These are phyloP conservation scores for Bombus breviceps DNA, from an alignment of 1,140 invertebrate species.

Conservation along the genomic window DNA sequence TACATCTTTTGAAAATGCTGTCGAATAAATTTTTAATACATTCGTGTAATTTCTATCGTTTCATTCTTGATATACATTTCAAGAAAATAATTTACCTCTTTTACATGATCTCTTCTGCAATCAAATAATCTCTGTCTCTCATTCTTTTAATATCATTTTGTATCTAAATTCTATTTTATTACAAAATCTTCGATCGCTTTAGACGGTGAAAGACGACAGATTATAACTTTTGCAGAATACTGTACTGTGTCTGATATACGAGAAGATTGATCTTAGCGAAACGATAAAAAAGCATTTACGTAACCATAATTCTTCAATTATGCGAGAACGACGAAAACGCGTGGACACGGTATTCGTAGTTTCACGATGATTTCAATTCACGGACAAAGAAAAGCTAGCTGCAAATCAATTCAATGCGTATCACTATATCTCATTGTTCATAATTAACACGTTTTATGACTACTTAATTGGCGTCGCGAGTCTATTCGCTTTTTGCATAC, in stretches of 20 bases:
- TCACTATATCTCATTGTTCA: slow-evolving; percentile 37
- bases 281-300: neutral
- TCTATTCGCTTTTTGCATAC: slow-evolving; percentile 30
- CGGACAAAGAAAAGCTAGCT: slow-evolving; percentile 7
- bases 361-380: neutral
- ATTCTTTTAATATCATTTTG: no score
- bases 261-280: neutral
- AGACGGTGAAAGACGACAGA: neutral
- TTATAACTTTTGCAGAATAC: neutral
- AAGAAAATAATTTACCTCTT: no score
- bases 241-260: neutral
- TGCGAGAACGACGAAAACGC: neutral
- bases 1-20: no score
- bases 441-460: slow-evolving; percentile 49
- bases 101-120: no score
- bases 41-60: no score
- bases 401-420: slow-evolving; percentile 35
- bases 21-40: no score
- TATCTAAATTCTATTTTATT: no score
- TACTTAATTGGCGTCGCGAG: slow-evolving; percentile 51
- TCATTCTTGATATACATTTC: no score
- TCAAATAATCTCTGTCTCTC: no score
- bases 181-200: neutral
- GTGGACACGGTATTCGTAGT: neutral
- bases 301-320: neutral